Base-by-base conservation (phyloP, 1,140 invertebrate species). In the Drosophila aff. region DNA sequence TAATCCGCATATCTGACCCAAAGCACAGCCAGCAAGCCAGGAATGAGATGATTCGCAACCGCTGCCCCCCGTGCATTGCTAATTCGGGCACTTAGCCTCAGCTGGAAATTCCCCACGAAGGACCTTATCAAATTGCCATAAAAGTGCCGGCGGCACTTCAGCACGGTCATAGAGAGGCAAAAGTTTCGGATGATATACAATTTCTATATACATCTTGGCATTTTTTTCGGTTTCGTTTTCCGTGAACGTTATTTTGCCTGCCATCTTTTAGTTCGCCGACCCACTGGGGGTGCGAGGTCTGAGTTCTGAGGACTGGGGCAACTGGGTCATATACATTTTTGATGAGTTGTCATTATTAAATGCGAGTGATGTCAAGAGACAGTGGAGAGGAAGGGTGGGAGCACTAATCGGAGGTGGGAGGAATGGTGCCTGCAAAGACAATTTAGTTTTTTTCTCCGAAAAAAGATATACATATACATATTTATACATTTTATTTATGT, bases 331-430 rank as follows among this genome's bases (percentile, higher is more conserved):
- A 90, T 90, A 91, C 66, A 90, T 90, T 90, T 91, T 90, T 90
- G 85, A 90, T 90, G 85, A 90, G 85, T 77, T 82, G 85, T 90
- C 85, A 90, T 90, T 90, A 90, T 91, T 91, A 85, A 90, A 90
- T 74, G 76, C 69, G 80, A 57, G 33, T 57, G 53, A 57, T 57
- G 53, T 57, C 53, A 57, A n/a, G 53, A 40, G 33, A 40, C 33
- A 15, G 15, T 23, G 36, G 15, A 40, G 15, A 23, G 5, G 21
- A 40, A 57, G 36, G 52, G 18, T 53, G 31, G 50, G 31, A 8
- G 4, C 58, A 55, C 62, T 84, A 81, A 75, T 64, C 46, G 60
- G 28, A 40, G 44, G 50, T 67, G 47, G 41, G 62, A 49, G 73
- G 76, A 68, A 60, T 41, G 58, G 13, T 36, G 73, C 47, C 43